Base-by-base conservation (phyloP, 2,797 vertebrate species). In the Hirundo rustica region DNA sequence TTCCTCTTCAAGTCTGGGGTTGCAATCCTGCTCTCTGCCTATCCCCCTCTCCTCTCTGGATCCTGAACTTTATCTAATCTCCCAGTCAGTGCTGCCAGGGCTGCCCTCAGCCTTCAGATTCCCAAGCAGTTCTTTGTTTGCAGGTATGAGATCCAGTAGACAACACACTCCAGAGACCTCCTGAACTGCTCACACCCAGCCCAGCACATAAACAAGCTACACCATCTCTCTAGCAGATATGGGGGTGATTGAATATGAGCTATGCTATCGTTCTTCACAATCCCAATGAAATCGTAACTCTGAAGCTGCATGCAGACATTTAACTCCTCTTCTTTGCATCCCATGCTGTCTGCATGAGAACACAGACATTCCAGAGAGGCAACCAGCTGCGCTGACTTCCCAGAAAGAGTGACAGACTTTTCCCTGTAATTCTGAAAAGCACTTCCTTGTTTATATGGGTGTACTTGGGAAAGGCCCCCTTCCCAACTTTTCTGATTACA, bases 1-100 rank as follows among this genome's bases (percentile, higher is more conserved):
- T 72, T 16, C 17, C 10, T 76, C n/a, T 85, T 85, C 36, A 54
- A 60, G 14, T 47, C 58, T 2, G 4, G 11, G 7, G 6, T 15
- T 67, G 25, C 42, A 60, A 47, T 23, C 23, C 50, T 60, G n/a
- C 14, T 34, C 50, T 75, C 65, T 70, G 44, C 14, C n/a, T 55
- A 10, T 36, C 0, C 3, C 12, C 1, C 1, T 7, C 45, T 15
- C 20, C 20, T 30, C 61, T 72, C 40, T 21, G 29, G 23, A 61
- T 88, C 44, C 36, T 14, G 10, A 62, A 45, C 11, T 53, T 88
- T 14, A 57, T 32, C 30, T n/a, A n/a, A 70, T 45, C 13, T 70
- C 48, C 10, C 1, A 1, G 23, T n/a, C 65, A 73, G 36, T 27
- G 22, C 32, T 11, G 10, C 50, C 38, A 77, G 44, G 40, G 30